Base-by-base conservation (phyloP, 1,140 invertebrate species). In the Scylla paramamosain region DNA sequence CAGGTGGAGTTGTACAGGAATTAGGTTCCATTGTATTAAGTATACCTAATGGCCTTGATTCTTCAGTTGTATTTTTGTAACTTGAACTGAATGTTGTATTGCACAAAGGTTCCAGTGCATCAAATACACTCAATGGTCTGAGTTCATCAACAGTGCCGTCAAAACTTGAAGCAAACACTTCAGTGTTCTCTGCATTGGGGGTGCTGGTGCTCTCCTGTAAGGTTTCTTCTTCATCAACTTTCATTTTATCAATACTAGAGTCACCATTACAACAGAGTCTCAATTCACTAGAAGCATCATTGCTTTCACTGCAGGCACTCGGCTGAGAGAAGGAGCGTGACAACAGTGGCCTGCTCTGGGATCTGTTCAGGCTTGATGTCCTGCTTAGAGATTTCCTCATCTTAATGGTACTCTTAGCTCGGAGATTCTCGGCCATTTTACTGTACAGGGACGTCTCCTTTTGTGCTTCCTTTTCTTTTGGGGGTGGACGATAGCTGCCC, bases 381-480 rank as follows among this genome's bases (percentile, higher is more conserved):
- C 67, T 45, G 16, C 93, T 95, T 20, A 95, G 48, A 14, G 95
- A 95, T 59, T 87, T 95, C 93, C 95, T 95, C 29, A 93, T 77
- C 84, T 93, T 95, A 31, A 93, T 84, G 45, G 95, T 83, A 20
- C 95, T 82, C 16, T 88, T 90, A 45, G 87, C 92, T 31, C 92
- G 59, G 25, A 95, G 87, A n/a, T 95, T 95, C 83, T 93, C 95
- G 8, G 92, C 92, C 92, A 95, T 95, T 39, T 95, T 91, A 29
- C 46, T 84, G 39, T 95, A 95, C 1, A 95, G 67, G 29, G 95
- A 91, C 4, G 7, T 25, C 4, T 95, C 31, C 46, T 93, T 90
- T 7, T 8, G 67, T 8, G n/a, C 83, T 10, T n/a, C 25, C 25
- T 86, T 91, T 4, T 28, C 28, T 1, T 59, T 59, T 59, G 52